Evolutionary conservation across 2,888 invertebrate species (phyloP).

Genomic region (Cotesia congregata): DNA sequence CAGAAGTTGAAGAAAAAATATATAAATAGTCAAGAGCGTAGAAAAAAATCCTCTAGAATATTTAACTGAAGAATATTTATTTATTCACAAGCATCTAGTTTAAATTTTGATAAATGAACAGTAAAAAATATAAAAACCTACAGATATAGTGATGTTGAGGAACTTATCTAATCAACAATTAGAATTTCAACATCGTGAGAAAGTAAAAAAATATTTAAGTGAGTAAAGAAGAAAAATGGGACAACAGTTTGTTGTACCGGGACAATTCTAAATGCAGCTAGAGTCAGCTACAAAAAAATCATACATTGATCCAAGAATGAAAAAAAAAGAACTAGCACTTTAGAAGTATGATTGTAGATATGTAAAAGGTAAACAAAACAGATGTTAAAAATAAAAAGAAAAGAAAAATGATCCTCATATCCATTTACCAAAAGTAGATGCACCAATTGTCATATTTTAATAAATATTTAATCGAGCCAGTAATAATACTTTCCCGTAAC

Average conservation of each 20-base stretch:
- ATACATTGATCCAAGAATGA: background rate
- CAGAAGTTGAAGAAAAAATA: background rate
- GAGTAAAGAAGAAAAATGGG: background rate
- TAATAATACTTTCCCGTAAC: slow-evolving; percentile 30
- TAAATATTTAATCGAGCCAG: slow-evolving; percentile 24
- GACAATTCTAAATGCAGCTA: slow-evolving; percentile 16
- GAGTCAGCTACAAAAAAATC: slow-evolving; percentile 5
- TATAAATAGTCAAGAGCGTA: background rate
- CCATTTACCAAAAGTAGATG: slow-evolving; percentile 40
- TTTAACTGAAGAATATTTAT: background rate
- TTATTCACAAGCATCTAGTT: slow-evolving; percentile 12
- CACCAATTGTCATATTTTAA: slow-evolving; percentile 29
- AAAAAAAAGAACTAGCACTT: background rate
- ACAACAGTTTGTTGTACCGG: background rate
- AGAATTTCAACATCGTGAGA: background rate
- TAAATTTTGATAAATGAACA: background rate
- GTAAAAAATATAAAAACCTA: background rate
- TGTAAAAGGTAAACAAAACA: background rate
- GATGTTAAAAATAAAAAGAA: slow-evolving; percentile 4
- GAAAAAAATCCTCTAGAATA: background rate
- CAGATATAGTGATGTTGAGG: background rate
- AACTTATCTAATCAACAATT: slow-evolving; percentile 2
- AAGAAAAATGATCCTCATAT: slow-evolving; percentile 21
- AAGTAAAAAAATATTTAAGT: background rate
- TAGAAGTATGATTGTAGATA: background rate